phyloP scores from a whole-genome alignment of 2,797 vertebrate species.

The Sternarchorhynchus goeldii region DNA sequence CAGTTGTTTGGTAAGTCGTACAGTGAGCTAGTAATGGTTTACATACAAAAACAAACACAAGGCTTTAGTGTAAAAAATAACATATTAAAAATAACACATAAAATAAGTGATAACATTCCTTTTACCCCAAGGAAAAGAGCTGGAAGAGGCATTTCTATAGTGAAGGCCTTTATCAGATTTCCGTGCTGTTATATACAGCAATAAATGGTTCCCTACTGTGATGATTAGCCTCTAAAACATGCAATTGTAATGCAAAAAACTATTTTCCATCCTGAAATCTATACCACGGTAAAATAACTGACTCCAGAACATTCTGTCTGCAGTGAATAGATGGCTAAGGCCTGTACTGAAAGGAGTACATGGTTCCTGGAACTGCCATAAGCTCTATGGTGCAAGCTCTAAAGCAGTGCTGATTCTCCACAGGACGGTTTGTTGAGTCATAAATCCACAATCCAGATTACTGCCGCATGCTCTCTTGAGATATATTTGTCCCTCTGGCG shows the following conservation, averaged over 20 bases:
- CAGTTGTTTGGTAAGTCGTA: no score
- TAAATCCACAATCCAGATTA: constrained; percentile 41
- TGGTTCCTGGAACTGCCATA: constrained; percentile 31
- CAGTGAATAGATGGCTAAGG: constrained; percentile 13
- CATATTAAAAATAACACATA: neutral
- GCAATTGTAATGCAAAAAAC: constrained; percentile 35
- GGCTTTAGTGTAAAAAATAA: no score
- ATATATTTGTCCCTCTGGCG: constrained; percentile 41
- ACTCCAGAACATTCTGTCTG: constrained; percentile 20
- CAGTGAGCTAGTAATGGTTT: no score
- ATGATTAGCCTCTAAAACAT: constrained; percentile 54
- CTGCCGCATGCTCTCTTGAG: constrained; percentile 19
- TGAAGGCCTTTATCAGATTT: constrained; percentile 30
- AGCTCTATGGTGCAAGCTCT: constrained; percentile 10
- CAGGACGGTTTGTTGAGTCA: constrained; percentile 23
- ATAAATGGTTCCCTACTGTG: constrained; percentile 39
- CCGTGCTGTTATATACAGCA: constrained; percentile 33
- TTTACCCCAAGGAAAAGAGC: neutral
- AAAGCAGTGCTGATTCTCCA: constrained; percentile 26
- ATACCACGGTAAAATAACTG: constrained; percentile 19
- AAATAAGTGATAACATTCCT: neutral
- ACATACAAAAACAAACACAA: no score
- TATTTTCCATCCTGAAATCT: constrained; percentile 37
- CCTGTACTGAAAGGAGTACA: constrained; percentile 36
- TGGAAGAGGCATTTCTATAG: neutral